Base-by-base conservation (phyloP, 2,888 invertebrate species). In the Stenolophus ochropezus region DNA sequence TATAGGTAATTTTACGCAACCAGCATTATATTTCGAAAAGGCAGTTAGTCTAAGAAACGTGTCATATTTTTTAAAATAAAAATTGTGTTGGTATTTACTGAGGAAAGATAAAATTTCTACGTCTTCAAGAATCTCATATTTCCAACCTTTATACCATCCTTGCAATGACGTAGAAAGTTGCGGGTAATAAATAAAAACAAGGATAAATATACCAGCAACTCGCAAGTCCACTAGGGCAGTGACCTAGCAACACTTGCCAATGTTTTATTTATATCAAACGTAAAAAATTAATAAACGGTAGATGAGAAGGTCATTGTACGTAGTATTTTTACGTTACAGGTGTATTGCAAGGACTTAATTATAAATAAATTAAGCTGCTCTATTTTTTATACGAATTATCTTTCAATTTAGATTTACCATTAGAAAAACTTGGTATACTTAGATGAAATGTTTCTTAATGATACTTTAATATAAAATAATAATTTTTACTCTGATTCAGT, bases 191-290 rank as follows among this genome's bases (percentile, higher is more conserved):
- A 56, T 56, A 56, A 56, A 69, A 69, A 69, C 20, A 20, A 33
- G 33, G 42, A 69, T 23, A 33, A 42, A 69, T 16, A 25, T 69
- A 69, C 8, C 20, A 56, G 56, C 56, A 53, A 20, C 33, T 2
- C 4, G 53, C 18, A 53, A 69, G 8, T 23, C 33, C 18, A 25
- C 33, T 69, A 25, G 69, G 69, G 33, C 69, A 69, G 27, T 27
- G 69, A 69, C 69, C 69, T 33, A 69, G 33, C 42, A 33, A 27
- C 20, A 11, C 33, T 69, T 69, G 69, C 69, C 69, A 69, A 69
- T 27, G 47, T 20, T 42, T 33, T 69, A 69, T 69, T 69, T 69
- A 69, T 69, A 69, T 42, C 33, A 27, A 42, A 69, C 42, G 69
- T 69, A 69, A 69, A 69, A 27, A 27, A 25, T 33, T 69, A 42